Evolutionary conservation across 2,888 invertebrate species (phyloP).

Genomic region (Arrhopalites spinosus): DNA sequence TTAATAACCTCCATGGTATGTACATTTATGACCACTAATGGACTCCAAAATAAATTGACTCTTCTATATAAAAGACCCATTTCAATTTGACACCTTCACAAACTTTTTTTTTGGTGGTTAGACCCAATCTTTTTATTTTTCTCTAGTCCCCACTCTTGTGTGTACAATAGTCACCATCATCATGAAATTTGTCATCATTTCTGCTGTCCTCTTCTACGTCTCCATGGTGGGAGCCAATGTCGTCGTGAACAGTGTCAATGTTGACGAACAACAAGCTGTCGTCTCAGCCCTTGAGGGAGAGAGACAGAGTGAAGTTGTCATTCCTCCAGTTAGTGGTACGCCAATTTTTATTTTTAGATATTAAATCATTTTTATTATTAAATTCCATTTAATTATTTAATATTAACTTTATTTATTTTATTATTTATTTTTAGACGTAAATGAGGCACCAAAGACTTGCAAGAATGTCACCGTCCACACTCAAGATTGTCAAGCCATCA

Average conservation of each 20-base stretch:
- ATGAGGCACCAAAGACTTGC: conserved; percentile 12
- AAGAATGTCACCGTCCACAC: conserved; percentile 29
- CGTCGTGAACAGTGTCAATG: conserved; percentile 26
- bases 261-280: neutral
- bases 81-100: too few relatives aligned
- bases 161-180: neutral
- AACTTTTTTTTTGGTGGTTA: too few relatives aligned
- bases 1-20: too few relatives aligned
- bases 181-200: conserved; percentile 25
- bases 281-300: neutral
- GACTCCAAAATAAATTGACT: neutral
- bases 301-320: neutral
- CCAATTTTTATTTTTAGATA: neutral
- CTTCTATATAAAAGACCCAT: too few relatives aligned
- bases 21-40: too few relatives aligned
- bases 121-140: neutral
- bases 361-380: neutral
- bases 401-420: neutral
- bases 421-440: conserved; percentile 4
- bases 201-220: neutral
- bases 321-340: conserved; percentile 1
- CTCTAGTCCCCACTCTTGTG: neutral
- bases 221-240: conserved; percentile 21
- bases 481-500: conserved; percentile 31
- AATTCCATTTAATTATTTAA: neutral